Evolutionary conservation across 2,888 invertebrate genomes (phyloP).

Genomic region (Ornithoptera priamus): DNA sequence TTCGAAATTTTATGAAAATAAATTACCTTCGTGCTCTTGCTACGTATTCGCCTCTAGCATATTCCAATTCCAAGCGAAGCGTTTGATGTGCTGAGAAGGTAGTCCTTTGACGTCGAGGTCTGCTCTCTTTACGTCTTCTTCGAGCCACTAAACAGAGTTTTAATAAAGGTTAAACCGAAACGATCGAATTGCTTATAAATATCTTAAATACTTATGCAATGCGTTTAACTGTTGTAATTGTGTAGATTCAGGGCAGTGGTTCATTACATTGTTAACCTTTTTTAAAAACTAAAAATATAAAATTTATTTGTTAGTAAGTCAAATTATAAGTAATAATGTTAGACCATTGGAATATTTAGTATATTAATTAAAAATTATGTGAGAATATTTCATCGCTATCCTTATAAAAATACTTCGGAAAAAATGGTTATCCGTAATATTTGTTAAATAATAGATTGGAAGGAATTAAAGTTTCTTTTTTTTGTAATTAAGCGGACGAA

Average conservation of each 20-base stretch:
- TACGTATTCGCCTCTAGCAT: slow-evolving; percentile 95
- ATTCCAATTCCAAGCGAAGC: slow-evolving; percentile 92
- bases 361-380: no score
- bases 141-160: slow-evolving; percentile 87
- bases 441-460: no score
- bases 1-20: background rate
- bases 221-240: no score
- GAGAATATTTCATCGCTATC: background rate
- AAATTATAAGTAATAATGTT: no score
- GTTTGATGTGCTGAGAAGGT: slow-evolving; percentile 98
- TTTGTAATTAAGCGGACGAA: slow-evolving; percentile 8
- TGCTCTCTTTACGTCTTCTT: slow-evolving; percentile 90
- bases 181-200: background rate
- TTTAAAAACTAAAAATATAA: no score
- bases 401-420: background rate
- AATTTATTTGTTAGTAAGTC: no score
- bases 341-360: no score
- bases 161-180: background rate
- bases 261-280: no score
- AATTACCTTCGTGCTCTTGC: slow-evolving; percentile 91
- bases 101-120: slow-evolving; percentile 93
- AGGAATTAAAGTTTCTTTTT: background rate
- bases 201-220: no score
- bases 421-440: no score
- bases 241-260: no score